Evolutionary conservation across 2,888 invertebrate species (phyloP).

Genomic region (Sipha maydis): DNA sequence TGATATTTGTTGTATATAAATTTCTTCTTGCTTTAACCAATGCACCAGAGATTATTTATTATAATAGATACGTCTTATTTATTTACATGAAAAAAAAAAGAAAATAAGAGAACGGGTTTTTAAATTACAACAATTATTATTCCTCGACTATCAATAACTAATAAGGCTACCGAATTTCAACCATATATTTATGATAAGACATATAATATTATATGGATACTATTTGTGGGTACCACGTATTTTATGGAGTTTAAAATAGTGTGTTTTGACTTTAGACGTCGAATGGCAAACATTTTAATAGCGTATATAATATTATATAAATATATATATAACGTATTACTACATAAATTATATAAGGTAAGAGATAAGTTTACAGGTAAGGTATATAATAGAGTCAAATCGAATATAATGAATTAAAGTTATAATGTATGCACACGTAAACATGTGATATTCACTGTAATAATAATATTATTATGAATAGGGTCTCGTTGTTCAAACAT

Average conservation of each 20-base stretch:
- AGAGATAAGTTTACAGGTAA: background rate
- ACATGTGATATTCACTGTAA: background rate
- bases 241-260: background rate
- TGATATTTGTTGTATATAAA: constrained; percentile 22
- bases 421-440: background rate
- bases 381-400: background rate
- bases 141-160: background rate
- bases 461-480: background rate
- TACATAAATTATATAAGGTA: background rate
- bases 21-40: constrained; percentile 59
- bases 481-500: background rate
- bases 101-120: background rate
- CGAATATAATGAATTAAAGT: background rate
- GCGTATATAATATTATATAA: background rate
- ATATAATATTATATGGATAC: background rate
- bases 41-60: constrained; percentile 52
- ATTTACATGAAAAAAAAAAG: background rate
- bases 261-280: background rate
- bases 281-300: background rate
- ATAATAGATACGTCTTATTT: constrained; percentile 4
- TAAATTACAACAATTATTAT: constrained; percentile 13
- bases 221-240: background rate
- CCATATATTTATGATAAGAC: background rate
- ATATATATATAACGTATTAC: background rate
- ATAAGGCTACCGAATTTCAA: constrained; percentile 13